These are phyloP conservation scores for Todus mexicanus DNA, from an alignment of 2,797 vertebrate genomes.

Conservation along the genomic window DNA sequence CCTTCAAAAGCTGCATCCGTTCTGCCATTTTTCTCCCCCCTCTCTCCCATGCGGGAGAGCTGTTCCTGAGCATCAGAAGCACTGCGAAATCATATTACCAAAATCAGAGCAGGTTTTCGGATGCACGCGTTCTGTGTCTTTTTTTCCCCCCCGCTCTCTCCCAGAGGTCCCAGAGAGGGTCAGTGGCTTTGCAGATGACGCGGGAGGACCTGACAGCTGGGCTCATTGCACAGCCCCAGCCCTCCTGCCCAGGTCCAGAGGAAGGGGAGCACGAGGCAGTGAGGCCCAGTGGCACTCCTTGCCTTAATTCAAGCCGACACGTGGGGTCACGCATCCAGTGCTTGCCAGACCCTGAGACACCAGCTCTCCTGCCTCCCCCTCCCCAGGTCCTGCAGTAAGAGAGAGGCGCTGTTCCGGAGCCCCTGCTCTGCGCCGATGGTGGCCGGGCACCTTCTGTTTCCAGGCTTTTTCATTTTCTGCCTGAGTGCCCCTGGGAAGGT, in stretches of 20 bases:
- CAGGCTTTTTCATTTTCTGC: not conserved
- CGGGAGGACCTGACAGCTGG: constrained; percentile 9
- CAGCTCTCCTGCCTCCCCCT: not conserved
- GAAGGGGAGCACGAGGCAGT: accelerated
- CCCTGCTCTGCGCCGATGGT: not conserved
- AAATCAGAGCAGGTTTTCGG: not conserved
- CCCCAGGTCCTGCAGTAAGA: accelerated
- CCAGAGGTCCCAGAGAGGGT: not conserved
- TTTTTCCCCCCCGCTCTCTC: not conserved
- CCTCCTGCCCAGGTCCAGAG: not conserved
- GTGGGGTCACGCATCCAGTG: accelerated
- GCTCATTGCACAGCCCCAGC: not conserved
- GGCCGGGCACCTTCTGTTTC: not conserved
- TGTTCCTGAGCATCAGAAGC: not conserved
- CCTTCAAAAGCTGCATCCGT: not conserved
- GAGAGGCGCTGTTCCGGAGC: not conserved
- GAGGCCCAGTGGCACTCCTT: not conserved
- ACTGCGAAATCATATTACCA: not conserved
- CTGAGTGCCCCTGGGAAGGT: not conserved
- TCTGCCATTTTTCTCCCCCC: not conserved
- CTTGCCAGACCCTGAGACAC: not conserved
- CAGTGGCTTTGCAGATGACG: not conserved
- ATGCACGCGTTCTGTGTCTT: not conserved
- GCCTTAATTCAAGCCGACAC: not conserved
- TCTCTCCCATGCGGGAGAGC: too few species aligned